Conservation (phyloP, 2,797 vertebrate genomes). For the Melanotaenia maccullochi region DNA sequence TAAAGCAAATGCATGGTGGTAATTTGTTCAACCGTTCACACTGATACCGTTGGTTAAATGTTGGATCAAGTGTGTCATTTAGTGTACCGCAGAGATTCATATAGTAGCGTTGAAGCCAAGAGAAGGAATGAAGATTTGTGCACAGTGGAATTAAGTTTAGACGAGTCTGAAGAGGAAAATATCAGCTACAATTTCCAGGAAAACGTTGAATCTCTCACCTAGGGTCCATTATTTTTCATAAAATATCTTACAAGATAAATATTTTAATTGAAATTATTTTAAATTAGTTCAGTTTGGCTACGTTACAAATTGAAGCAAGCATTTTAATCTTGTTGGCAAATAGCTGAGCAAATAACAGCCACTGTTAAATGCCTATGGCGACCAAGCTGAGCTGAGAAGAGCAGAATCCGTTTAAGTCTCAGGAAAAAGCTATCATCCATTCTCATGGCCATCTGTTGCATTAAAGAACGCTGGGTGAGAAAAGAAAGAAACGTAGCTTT, state of each 20-base stretch:
- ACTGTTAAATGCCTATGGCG: conserved; percentile 21
- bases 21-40: conserved; percentile 33
- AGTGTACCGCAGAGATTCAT: conserved; percentile 23
- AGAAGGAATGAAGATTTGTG: conserved; percentile 19
- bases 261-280: conserved; percentile 7
- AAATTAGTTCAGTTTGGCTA: conserved; percentile 20
- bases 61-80: conserved; percentile 54
- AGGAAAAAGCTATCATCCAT: conserved; percentile 27
- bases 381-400: conserved; percentile 31
- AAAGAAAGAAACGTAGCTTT: neutral
- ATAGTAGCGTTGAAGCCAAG: conserved; percentile 11
- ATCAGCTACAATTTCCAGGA: neutral
- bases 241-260: neutral
- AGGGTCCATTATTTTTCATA: neutral
- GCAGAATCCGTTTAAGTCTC: conserved; percentile 17
- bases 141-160: conserved; percentile 16
- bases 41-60: conserved; percentile 50
- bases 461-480: conserved; percentile 21
- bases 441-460: conserved; percentile 26
- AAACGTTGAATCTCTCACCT: neutral
- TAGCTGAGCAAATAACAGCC: conserved; percentile 15
- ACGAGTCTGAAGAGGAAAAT: neutral
- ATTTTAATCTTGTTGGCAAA: neutral
- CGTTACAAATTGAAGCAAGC: neutral
- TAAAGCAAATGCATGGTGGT: conserved; percentile 52